These are phyloP conservation scores for Oreochromis spilurus DNA, from an alignment of 2,113 vertebrate species.

Conservation along the genomic window DNA sequence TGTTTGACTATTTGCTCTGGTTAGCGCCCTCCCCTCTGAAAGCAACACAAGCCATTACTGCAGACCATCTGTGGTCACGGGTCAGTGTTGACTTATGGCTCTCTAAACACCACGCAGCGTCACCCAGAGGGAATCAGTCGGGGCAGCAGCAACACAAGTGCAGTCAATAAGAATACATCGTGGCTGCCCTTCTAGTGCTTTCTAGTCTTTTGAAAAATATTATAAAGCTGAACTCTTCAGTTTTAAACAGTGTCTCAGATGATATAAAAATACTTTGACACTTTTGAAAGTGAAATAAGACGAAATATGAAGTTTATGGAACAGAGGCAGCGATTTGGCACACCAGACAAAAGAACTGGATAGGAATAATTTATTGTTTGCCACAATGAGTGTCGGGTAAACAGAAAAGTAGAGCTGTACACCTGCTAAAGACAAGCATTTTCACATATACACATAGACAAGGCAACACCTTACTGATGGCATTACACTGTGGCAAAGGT, in stretches of 20 bases:
- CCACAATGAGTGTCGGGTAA: neutral
- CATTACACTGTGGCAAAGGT: neutral
- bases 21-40: slow-evolving; percentile 1
- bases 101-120: slow-evolving; percentile 39
- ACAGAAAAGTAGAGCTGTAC: fast-evolving
- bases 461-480: neutral
- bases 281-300: neutral
- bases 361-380: fast-evolving
- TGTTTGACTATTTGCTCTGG: slow-evolving; percentile 60
- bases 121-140: slow-evolving; percentile 19
- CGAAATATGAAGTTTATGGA: neutral
- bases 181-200: neutral
- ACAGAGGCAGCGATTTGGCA: neutral
- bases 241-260: neutral
- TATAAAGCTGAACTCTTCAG: neutral
- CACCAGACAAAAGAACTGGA: neutral
- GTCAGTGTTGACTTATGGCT: slow-evolving; percentile 53
- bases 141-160: slow-evolving; percentile 18
- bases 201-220: neutral
- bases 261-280: neutral
- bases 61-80: slow-evolving; percentile 60
- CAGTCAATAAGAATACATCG: neutral
- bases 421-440: neutral
- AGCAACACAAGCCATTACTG: slow-evolving; percentile 46
- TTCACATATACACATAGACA: neutral